Evolutionary conservation across 2,797 vertebrate genomes (phyloP).

Genomic region (Setipinna tenuifilis): DNA sequence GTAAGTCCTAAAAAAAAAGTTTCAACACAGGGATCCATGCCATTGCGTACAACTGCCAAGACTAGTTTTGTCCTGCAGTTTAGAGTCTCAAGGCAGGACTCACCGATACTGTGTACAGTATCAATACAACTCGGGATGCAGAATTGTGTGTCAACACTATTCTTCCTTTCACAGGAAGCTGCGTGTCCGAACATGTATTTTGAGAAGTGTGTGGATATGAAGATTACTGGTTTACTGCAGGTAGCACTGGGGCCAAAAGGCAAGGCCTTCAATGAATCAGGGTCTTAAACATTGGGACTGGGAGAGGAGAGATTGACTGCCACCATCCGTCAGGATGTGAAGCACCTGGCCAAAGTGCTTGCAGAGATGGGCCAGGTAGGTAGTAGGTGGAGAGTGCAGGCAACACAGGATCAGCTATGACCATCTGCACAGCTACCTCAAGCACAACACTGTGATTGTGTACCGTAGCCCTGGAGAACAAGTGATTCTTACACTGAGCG

Average conservation of each 20-base stretch:
- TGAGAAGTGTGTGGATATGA: background rate
- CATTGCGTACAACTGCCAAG: too few species aligned
- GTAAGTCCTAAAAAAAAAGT: background rate
- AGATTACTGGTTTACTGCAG: background rate
- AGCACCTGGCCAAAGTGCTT: constrained; percentile 53
- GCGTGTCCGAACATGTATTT: background rate
- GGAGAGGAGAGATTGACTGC: constrained; percentile 33
- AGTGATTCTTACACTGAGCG: constrained; percentile 31
- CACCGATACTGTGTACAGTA: too few species aligned
- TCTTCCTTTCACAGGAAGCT: background rate
- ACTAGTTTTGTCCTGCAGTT: too few species aligned
- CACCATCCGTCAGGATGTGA: constrained; percentile 47
- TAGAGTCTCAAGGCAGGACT: too few species aligned
- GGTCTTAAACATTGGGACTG: background rate
- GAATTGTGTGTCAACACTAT: too few species aligned
- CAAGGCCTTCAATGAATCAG: background rate
- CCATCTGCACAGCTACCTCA: constrained; percentile 35
- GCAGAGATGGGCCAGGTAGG: constrained; percentile 49
- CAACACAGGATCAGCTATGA: background rate
- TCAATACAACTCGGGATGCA: too few species aligned
- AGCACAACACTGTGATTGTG: constrained; percentile 14
- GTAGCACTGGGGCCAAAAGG: background rate
- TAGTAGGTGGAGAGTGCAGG: background rate
- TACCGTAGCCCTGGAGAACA: constrained; percentile 23
- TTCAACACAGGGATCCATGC: background rate